Evolutionary conservation across 2,797 vertebrate species (phyloP).

Genomic region (Bradypodion ventrale): DNA sequence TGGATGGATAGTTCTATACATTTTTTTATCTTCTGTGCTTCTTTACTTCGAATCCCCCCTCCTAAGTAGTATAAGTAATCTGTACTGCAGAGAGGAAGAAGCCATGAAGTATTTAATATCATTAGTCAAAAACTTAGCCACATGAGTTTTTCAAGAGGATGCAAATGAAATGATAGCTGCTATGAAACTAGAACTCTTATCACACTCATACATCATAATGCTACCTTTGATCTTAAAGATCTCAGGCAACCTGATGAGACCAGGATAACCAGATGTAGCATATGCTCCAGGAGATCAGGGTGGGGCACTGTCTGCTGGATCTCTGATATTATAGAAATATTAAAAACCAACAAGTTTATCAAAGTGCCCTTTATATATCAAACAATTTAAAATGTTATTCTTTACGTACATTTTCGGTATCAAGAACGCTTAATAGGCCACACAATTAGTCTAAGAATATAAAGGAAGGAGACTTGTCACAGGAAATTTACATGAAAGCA

Average conservation of each 20-base stretch:
- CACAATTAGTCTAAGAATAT: neutral
- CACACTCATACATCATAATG: neutral
- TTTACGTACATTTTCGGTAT: neutral
- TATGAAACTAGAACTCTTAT: neutral
- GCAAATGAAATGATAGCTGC: neutral
- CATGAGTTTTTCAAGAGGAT: neutral
- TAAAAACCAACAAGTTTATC: neutral
- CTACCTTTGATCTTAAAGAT: neutral
- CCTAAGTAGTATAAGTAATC: neutral
- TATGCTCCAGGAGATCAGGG: neutral
- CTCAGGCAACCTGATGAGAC: neutral
- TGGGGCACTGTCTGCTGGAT: neutral
- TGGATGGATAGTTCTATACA: too few species aligned
- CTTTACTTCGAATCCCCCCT: neutral
- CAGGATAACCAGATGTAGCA: neutral
- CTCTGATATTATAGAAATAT: neutral
- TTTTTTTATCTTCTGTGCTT: neutral
- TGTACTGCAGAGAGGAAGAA: neutral
- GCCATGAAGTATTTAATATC: conserved; percentile 6
- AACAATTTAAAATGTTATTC: neutral
- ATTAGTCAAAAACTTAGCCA: neutral
- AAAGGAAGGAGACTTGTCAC: neutral
- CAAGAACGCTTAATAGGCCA: conserved; percentile 13
- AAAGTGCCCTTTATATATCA: neutral
- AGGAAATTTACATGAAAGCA: neutral